Base-by-base conservation (phyloP, 1,140 invertebrate species). In the Acromyrmex echinatior region DNA sequence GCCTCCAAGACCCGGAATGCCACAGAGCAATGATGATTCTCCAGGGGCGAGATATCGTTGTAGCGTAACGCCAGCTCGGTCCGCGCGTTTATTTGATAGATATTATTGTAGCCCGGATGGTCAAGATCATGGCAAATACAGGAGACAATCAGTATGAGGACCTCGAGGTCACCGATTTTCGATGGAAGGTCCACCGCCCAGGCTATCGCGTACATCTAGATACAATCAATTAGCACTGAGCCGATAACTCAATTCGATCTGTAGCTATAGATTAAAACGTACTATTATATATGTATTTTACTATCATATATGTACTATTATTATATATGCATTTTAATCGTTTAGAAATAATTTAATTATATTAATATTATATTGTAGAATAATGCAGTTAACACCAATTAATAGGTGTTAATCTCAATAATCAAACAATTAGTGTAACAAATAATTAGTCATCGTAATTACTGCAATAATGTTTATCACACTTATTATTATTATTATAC, bases 121-220 rank as follows among this genome's bases (percentile, higher is more conserved):
- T 99, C 98, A 35, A 99, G 95, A 95, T 99, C 98, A 94, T 99
- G 98, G 92, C 98, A 98, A 58, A 98, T 97, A 93, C 97, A 98
- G 12, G 98, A 98, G 18, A 98, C 97, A 45, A 98, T 96, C 51
- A 98, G 95, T 63, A 98, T 97, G 14, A 98, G 96, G 60, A 98
- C 96, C 94, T 98, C 98, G 78, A 98, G 96, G 63, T 97, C 96
- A 28, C 97, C 97, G 84, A 98, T 96, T 89, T 96, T 96, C 53
- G 96, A 96, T 68, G 96, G 96, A 14, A 98, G 95, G 91, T 97
- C 96, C 85, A 97, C 97, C 84, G 97, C 96, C 95, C 97, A 97
- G n/a, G 96, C 96, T 88, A 98, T 97, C n/a, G 97, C 97, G 94
- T 98, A 98, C 97, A 98, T 98, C 98, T 98, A 95, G 21, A 95